Conservation (phyloP, 2,797 vertebrate genomes). For the Sebastiscus albofasciatus region DNA sequence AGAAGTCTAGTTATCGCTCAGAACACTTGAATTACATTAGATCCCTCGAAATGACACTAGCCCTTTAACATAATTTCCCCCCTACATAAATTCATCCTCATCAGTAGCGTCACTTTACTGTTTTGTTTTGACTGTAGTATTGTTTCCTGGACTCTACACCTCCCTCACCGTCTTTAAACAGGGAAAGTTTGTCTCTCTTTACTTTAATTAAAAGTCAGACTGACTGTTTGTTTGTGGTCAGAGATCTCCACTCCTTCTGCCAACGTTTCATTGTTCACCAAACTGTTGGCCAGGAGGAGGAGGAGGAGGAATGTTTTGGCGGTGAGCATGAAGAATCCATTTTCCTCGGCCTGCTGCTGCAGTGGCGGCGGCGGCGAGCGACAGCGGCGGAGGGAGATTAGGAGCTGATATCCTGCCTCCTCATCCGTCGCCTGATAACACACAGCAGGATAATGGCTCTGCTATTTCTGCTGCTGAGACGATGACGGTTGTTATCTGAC, state of each 20-base stretch:
- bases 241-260: neutral
- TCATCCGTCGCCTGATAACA: constrained; percentile 60
- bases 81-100: no score
- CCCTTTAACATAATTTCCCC: no score
- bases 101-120: no score
- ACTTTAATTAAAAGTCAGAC: constrained; percentile 50
- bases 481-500: constrained; percentile 43
- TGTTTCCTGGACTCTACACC: neutral
- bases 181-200: constrained; percentile 3
- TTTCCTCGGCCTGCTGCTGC: constrained; percentile 46
- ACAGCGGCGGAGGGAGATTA: constrained; percentile 57
- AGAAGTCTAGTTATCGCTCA: no score
- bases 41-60: no score
- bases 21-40: no score
- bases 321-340: constrained; percentile 47
- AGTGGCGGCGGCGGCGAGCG: neutral
- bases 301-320: constrained; percentile 20
- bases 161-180: neutral
- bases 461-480: constrained; percentile 45
- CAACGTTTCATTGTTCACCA: constrained; percentile 32
- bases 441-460: constrained; percentile 50
- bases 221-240: constrained; percentile 48
- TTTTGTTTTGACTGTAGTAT: neutral
- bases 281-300: constrained; percentile 1
- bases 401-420: constrained; percentile 61